These are phyloP conservation scores for Plebejus melissa DNA, from an alignment of 2,888 invertebrate species.

Conservation along the genomic window DNA sequence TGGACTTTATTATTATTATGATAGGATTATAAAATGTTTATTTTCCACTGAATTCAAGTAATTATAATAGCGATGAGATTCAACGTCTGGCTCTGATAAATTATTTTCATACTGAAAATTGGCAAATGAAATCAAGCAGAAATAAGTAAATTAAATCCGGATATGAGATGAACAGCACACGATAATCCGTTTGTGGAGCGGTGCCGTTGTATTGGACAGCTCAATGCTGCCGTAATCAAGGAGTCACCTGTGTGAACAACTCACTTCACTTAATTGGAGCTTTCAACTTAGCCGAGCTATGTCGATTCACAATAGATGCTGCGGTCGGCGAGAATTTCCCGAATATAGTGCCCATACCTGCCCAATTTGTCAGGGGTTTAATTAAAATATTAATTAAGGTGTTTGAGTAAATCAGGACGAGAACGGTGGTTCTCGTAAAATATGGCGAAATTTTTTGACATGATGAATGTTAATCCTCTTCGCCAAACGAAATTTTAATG, in stretches of 20 bases:
- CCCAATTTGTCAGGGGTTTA: slow-evolving; percentile 66
- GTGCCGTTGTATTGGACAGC: slow-evolving; percentile 73
- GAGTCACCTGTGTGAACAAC: slow-evolving; percentile 77
- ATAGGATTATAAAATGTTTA: background rate
- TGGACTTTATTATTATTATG: too few species aligned
- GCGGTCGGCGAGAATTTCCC: slow-evolving; percentile 73
- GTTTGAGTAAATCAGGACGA: background rate
- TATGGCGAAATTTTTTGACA: slow-evolving; percentile 7
- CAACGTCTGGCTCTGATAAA: background rate
- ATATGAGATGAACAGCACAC: slow-evolving; percentile 13
- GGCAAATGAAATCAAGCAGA: background rate
- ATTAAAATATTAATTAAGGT: slow-evolving; percentile 52
- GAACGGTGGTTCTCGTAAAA: background rate
- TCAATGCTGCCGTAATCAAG: slow-evolving; percentile 75
- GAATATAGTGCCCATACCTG: slow-evolving; percentile 67
- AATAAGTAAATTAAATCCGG: slow-evolving; percentile 1
- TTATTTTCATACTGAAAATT: background rate
- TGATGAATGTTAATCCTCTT: slow-evolving; percentile 6
- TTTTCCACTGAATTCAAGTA: too few species aligned
- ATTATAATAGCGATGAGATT: background rate
- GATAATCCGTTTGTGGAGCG: slow-evolving; percentile 68
- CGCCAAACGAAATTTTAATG: background rate
- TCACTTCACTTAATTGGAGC: slow-evolving; percentile 74
- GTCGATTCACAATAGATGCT: slow-evolving; percentile 60
- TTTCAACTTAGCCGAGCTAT: slow-evolving; percentile 72